Evolutionary conservation across 1,140 invertebrate genomes (phyloP), one percentile per base, ranked within the genome.

Genomic region (Tenebrio molitor): DNA sequence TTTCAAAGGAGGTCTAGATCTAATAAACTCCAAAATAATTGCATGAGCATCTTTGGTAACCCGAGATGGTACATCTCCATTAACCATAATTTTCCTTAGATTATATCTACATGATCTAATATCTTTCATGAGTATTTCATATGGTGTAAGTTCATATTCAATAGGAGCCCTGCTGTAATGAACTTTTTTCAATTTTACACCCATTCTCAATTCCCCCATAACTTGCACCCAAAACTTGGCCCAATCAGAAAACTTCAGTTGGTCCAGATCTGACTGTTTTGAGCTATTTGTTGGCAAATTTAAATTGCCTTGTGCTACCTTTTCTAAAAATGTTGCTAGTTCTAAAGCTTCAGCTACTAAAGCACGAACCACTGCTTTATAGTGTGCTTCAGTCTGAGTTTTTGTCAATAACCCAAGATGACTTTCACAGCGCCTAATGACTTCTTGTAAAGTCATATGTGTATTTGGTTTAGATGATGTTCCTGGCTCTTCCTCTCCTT

Each of bases 161-260:
- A 93, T 88, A 41, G 90, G 87, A 34, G 89, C 88, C 75, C 89
- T 84, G 78, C 87, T 88, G 82, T 89, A 86, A 82, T 90, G 87
- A 1, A 97, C 93, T 83, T 97, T 97, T 85, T 97, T 98, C 79
- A 99, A 86, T 83, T 96, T 93, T 0, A 98, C 95, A 7, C 97
- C 79, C 50, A 88, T 85, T 7, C 91, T 81, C 12, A 95, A 84
- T 81, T 98, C 94, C 44, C 91, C 88, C 79, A 98, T 97, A 10
- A 98, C 95, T 89, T 99, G 96, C 77, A 98, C 93, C 97, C 97
- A 99, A 82, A 98, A 92, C 76, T 95, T 88, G 72, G 96, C 96
- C 95, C 94, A 96, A 84, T 96, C 94, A 71, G 91, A 90, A 80
- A 95, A 91, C 80, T 93, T 88, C 73, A 96, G 85, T 76, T 92